Conservation (phyloP, 2,113 vertebrate species). For the Anhinga rufa region DNA sequence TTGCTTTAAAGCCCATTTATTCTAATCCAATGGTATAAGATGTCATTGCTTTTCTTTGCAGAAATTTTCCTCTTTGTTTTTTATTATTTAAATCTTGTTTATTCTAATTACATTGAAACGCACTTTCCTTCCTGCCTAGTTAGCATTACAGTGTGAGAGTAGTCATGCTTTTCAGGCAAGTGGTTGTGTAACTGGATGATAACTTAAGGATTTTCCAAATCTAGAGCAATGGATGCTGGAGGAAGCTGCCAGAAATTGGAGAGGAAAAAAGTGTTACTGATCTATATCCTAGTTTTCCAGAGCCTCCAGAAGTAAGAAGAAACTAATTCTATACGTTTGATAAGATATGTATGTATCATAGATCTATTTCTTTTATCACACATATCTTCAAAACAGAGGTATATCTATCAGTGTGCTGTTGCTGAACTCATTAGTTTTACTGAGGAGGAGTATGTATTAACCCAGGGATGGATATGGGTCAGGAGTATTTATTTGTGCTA, state of each 20-base stretch:
- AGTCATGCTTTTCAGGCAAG: background rate
- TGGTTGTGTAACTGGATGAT: background rate
- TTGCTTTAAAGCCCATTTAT: background rate
- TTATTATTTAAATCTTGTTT: background rate
- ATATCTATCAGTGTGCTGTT: background rate
- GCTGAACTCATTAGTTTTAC: background rate
- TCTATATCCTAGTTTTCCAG: background rate
- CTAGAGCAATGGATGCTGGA: background rate
- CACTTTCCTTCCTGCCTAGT: background rate
- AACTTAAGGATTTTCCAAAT: background rate
- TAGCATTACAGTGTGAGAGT: background rate
- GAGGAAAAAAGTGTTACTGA: background rate
- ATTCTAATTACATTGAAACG: background rate
- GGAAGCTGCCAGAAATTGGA: background rate
- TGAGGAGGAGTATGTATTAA: background rate
- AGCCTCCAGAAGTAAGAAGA: background rate
- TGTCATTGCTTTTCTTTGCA: background rate
- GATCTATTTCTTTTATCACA: background rate
- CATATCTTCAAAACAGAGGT: background rate
- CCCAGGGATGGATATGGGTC: background rate
- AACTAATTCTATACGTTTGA: background rate
- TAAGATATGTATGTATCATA: accelerated
- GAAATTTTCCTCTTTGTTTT: background rate
- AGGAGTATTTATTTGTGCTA: background rate
- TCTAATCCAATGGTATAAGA: background rate